Evolutionary conservation across 2,797 vertebrate species (phyloP), one percentile per base, ranked within the genome.

Genomic region (Protosalanx chinensis): DNA sequence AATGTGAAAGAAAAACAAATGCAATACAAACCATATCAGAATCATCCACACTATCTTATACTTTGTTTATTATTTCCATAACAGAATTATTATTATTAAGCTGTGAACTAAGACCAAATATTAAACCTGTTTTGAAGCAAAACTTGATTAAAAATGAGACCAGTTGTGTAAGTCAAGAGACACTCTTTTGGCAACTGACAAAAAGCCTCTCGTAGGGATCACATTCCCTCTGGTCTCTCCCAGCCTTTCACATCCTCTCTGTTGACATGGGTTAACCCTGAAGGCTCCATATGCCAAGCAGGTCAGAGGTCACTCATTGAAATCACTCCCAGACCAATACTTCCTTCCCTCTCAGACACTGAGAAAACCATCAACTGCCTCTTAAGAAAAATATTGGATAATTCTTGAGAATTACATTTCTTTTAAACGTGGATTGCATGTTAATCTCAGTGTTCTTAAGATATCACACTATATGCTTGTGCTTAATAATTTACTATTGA

Each of bases 271-370:
- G 75, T 56, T 75, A 86, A 88, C 90, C 90, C 86, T 75, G 0
- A 81, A 87, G 81, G 84, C 81, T 81, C 53, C 51, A 18, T 23
- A 72, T 88, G 82, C 84, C 81, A 84, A 83, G 73, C 78, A 79
- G 92, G 90, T 92, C 91, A 88, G 83, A 87, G 84, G 81, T 81
- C 66, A 77, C 81, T 85, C 51, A 16, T 16, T 84, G 73, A 87
- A 90, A 91, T 92, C 88, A 87, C 82, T 91, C 84, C 90, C 89
- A 91, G 88, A 86, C 79, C 56, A 49, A 49, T 61, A 75, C 75
- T 68, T 76, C 77, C 79, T 88, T 87, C 83, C 83, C 51, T 56
- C 88, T 79, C 77, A 81, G 81, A 80, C 41, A 57, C 70, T 74
- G 67, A 86, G 81, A 73, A 80, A 87, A 74, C 73, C 83, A 51